Evolutionary conservation across 2,797 vertebrate species (phyloP).

Genomic region (Pteronotus mesoamericanus): DNA sequence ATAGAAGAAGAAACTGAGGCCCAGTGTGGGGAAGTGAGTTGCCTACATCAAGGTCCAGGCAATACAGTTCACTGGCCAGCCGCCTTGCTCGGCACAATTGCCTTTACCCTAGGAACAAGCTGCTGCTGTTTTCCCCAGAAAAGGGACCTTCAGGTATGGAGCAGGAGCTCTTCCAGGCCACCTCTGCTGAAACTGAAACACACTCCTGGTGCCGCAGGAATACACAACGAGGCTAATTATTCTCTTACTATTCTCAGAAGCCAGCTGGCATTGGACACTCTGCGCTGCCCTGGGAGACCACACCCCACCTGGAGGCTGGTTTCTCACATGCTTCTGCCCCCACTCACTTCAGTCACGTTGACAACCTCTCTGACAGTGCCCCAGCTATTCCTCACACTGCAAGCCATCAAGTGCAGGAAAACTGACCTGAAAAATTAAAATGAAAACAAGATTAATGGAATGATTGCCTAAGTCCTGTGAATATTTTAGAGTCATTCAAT

Average conservation of each 20-base stretch:
- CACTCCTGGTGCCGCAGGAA: background rate
- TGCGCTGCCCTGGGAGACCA: background rate
- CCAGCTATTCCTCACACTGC: accelerated
- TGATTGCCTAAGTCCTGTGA: background rate
- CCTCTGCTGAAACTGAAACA: background rate
- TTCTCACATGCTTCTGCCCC: too few relatives aligned
- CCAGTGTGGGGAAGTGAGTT: background rate
- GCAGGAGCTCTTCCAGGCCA: background rate
- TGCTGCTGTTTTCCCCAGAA: background rate
- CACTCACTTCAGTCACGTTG: background rate
- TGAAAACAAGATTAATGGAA: background rate
- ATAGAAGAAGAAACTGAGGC: background rate
- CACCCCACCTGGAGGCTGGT: accelerated
- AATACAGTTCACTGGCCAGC: too few relatives aligned
- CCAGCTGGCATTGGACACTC: background rate
- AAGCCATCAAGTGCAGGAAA: background rate
- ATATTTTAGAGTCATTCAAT: background rate
- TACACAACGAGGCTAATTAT: accelerated
- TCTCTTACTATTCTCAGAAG: background rate
- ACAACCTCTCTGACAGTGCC: background rate
- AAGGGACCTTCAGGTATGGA: background rate
- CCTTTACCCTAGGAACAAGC: background rate
- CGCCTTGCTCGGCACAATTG: background rate
- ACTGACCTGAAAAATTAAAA: background rate
- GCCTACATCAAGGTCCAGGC: background rate